These are phyloP conservation scores for Charina bottae DNA, from an alignment of 2,113 vertebrate species.

Conservation along the genomic window DNA sequence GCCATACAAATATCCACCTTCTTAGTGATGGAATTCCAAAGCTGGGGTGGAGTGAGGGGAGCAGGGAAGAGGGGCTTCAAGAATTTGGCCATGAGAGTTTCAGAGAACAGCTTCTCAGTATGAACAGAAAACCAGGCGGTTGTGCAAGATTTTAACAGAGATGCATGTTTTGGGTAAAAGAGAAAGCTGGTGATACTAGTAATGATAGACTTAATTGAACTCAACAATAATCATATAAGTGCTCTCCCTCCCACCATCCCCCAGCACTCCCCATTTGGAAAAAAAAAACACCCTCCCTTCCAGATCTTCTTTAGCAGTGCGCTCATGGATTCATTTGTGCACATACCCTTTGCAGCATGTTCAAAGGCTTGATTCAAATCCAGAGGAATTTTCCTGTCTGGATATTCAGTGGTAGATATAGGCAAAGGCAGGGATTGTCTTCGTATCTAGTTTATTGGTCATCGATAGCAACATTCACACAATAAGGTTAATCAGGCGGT, in stretches of 20 bases:
- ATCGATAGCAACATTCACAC: not conserved
- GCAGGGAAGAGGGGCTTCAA: not conserved
- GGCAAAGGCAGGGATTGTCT: not conserved
- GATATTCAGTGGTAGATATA: no score
- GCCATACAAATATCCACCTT: not conserved
- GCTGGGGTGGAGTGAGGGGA: not conserved
- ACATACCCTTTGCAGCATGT: not conserved
- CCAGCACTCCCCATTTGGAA: not conserved
- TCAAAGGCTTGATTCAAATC: not conserved
- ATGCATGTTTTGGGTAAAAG: not conserved
- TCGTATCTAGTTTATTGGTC: not conserved
- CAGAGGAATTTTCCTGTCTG: not conserved
- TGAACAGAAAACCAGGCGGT: not conserved
- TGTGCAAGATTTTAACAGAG: not conserved
- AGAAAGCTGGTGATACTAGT: not conserved
- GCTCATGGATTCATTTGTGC: not conserved
- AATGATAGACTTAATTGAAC: not conserved
- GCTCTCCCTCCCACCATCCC: not conserved
- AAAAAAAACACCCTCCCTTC: accelerated
- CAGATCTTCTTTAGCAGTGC: not conserved
- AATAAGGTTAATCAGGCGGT: not conserved
- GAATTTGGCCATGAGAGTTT: no score
- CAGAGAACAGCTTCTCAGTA: not conserved
- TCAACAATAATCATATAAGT: not conserved
- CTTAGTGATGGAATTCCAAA: not conserved